Conservation (phyloP, 2,113 vertebrate genomes). For the Gymnocephalus cernua region DNA sequence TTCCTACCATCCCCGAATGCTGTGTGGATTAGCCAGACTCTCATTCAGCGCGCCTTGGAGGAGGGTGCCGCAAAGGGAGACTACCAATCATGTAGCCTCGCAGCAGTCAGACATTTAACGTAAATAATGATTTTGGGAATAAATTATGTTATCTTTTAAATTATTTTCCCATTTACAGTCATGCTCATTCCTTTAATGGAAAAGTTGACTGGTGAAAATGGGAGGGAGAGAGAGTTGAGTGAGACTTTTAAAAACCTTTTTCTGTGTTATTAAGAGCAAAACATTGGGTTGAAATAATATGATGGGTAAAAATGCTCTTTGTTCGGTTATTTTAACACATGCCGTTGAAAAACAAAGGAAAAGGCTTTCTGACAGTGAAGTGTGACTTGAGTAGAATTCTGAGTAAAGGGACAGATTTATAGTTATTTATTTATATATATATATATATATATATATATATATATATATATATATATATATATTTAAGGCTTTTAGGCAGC, state of each 20-base stretch:
- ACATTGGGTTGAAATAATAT: not conserved
- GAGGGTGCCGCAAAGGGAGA: no score
- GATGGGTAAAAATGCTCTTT: not conserved
- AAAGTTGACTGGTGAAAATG: slow-evolving; percentile 32
- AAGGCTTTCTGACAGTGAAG: not conserved
- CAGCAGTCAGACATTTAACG: slow-evolving; percentile 40
- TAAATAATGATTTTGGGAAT: slow-evolving; percentile 44
- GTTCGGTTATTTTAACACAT: slow-evolving; percentile 2
- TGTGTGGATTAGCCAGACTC: no score
- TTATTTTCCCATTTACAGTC: slow-evolving; percentile 38
- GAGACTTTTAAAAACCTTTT: slow-evolving; percentile 24
- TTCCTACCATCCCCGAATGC: no score
- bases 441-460: no score
- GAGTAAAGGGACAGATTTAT: not conserved
- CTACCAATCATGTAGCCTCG: no score
- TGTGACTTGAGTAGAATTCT: not conserved
- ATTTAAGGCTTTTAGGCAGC: slow-evolving; percentile 8
- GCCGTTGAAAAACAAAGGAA: slow-evolving; percentile 5
- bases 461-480: no score
- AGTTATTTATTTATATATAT: no score
- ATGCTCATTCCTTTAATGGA: slow-evolving; percentile 47
- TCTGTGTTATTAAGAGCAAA: slow-evolving; percentile 13
- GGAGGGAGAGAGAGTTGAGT: not conserved
- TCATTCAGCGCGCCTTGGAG: no score
- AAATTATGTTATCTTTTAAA: slow-evolving; percentile 52